Conservation (phyloP, 2,888 invertebrate genomes). For the Machimus rusticus region DNA sequence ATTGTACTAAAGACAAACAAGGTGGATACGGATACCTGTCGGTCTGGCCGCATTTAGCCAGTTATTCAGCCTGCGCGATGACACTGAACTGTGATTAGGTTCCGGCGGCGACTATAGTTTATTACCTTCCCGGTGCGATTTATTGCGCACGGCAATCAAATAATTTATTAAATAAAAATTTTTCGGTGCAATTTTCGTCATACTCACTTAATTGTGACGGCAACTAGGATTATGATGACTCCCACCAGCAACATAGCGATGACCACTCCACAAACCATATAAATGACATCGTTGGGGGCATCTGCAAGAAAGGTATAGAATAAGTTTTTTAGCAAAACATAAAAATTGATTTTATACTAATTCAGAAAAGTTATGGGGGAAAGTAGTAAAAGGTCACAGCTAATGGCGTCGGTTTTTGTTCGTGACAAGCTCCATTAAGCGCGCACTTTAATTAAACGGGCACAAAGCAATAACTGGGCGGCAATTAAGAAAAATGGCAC, state of each 20-base stretch:
- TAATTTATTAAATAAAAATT: background rate
- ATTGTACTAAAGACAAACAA: background rate
- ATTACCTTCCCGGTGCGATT: background rate
- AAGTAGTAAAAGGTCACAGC: background rate
- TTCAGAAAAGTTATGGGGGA: background rate
- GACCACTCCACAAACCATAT: conserved; percentile 84
- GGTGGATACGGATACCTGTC: background rate
- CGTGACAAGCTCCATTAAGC: background rate
- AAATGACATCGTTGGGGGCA: conserved; percentile 82
- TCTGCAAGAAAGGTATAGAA: conserved; percentile 70
- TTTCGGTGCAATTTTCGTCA: too few species aligned
- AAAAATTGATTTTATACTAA: background rate
- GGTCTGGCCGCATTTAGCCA: background rate
- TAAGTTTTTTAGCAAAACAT: background rate
- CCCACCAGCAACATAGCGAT: conserved; percentile 85
- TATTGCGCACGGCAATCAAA: background rate
- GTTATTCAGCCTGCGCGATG: background rate
- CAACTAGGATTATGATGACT: conserved; percentile 80
- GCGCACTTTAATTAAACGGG: background rate
- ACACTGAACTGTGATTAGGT: conserved; percentile 21
- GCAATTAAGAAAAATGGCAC: background rate
- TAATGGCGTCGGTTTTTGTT: background rate
- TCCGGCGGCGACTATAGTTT: background rate
- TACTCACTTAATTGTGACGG: conserved; percentile 80
- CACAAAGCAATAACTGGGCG: background rate